Base-by-base conservation (phyloP, 2,797 vertebrate species). In the Lithobates sylvaticus region DNA sequence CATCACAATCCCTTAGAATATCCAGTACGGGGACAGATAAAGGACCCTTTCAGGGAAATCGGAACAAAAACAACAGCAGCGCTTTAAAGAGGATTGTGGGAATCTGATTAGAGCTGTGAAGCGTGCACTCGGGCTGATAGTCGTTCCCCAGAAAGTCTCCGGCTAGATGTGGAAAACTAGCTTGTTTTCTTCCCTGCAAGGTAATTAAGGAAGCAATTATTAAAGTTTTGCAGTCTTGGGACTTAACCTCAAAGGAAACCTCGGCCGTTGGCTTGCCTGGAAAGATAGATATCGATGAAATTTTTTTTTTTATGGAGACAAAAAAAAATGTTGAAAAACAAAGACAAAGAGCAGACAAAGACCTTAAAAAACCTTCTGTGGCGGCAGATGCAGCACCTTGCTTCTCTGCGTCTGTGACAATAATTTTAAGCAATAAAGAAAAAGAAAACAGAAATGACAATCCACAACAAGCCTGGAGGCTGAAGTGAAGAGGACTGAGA, bases 201-300 rank as follows among this genome's bases (percentile, higher is more conserved):
- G 69, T 81, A 81, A 81, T 81, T 81, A 81, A 81, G 79, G 79
- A 81, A 81, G 79, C 71, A 58, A 81, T 81, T 81, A 81, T 81
- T 72, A 81, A 81, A 81, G 79, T 81, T 47, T 58, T 32, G 13
- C 47, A 81, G 71, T 73, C 79, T n/a, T 16, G 79, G 79, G 34
- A 81, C 47, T 61, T 58, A 81, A 73, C 79, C 79, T 69, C 79
- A 81, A 73, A 72, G 69, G 79, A 61, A 65, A 0, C 18, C 54
- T n/a, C 32, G 23, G 23, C 47, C 10, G 69, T 72, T 81, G 69
- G 50, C 70, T 81, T 81, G 79, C 23, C 58, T 61, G 10, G 32
- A 81, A 73, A 61, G 69, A 81, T 81, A 50, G 39, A 72, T 81
- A 73, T 81, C 50, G 2, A 27, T 8, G 5, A 50, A 13, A 65